Evolutionary conservation across 2,888 invertebrate species (phyloP), one percentile per base, ranked within the genome.

Genomic region (Asteroscopus sphinx): DNA sequence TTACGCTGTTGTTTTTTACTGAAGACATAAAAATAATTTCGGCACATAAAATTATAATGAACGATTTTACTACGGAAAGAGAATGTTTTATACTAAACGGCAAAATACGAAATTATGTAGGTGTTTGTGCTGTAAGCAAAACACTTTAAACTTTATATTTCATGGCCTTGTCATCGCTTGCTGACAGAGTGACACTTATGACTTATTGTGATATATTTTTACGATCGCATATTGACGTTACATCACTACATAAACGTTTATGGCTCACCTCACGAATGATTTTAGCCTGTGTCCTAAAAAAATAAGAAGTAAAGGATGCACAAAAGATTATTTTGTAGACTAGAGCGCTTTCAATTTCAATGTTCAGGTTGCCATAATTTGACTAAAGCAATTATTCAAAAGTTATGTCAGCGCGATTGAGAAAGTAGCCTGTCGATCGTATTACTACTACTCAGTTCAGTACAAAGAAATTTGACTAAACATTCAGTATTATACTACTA

Each of bases 161-260:
- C 44, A 62, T 54, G 72, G 54, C 66, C 69, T 48, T 74, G 74
- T 81, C 74, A 73, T 62, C 60, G 61, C 33, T 69, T 65, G 68
- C 30, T 70, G 58, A 70, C 66, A 46, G 53, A 67, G 26, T 41
- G 73, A 61, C 51, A 54, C 66, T 70, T 65, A 55, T 53, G 61
- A 42, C 37, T 65, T 77, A 72, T 66, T 76, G 71, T 68, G 70
- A 72, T 68, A 54, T 76, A 69, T 64, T 62, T 74, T 76, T 73
- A 78, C 44, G 72, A 73, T 47, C 39, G 9, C 46, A 48, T 49
- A 61, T 58, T 64, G 51, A 45, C 47, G 59, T 70, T 51, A 73
- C 65, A 57, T 53, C 65, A 61, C 6, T 28, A 12, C 4, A 42
- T 33, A 12, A 52, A 6, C 21, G 13, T 12, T 28, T 15, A 68